Conservation (phyloP, 2,888 invertebrate species). For the Unio delphinus region DNA sequence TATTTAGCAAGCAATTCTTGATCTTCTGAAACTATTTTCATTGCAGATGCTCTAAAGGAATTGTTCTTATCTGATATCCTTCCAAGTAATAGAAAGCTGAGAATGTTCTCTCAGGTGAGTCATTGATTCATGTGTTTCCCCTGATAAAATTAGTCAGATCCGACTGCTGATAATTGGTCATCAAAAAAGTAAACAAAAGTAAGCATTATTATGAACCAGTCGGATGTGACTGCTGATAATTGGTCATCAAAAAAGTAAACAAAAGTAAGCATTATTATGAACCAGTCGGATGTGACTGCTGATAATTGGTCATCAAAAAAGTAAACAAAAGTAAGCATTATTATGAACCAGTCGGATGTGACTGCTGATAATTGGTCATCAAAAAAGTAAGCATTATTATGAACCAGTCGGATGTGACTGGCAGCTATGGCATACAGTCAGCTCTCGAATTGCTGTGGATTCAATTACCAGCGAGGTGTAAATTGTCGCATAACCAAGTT, state of each 20-base stretch:
- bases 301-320: too few species aligned
- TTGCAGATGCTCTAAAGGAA: slow-evolving; percentile 84
- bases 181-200: too few species aligned
- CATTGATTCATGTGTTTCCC: neutral
- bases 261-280: neutral
- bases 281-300: neutral
- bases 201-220: neutral
- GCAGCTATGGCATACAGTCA: neutral
- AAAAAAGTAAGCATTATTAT: neutral
- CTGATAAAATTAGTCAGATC: neutral
- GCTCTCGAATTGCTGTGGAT: too few species aligned
- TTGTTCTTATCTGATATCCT: slow-evolving; percentile 80
- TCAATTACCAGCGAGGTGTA: too few species aligned
- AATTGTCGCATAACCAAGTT: too few species aligned
- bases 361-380: too few species aligned
- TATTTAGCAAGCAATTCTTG: too few species aligned
- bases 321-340: neutral
- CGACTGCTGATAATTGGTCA: too few species aligned
- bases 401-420: neutral
- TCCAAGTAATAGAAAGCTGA: slow-evolving; percentile 68
- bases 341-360: neutral
- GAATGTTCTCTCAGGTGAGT: slow-evolving; percentile 68
- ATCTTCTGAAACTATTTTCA: slow-evolving; percentile 9
- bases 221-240: too few species aligned
- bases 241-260: too few species aligned